Evolutionary conservation across 2,888 invertebrate genomes (phyloP).

Genomic region (Erebia ligea): DNA sequence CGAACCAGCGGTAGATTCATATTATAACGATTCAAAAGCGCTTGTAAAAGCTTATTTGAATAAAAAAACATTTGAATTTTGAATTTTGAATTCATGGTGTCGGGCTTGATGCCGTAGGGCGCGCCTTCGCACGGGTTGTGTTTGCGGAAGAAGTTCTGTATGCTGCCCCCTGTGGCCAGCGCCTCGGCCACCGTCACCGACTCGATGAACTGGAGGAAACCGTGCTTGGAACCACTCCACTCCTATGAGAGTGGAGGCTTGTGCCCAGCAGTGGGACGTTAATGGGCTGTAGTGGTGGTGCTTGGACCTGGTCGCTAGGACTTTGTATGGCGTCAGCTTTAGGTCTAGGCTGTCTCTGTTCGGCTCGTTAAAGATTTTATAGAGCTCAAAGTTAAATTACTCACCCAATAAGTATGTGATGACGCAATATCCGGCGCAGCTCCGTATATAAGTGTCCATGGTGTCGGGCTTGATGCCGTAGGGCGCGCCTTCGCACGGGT

Average conservation of each 20-base stretch:
- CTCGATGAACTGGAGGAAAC: constrained; percentile 98
- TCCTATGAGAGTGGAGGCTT: too few species aligned
- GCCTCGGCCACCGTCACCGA: constrained; percentile 97
- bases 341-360: too few species aligned
- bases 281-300: too few species aligned
- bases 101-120: constrained; percentile 94
- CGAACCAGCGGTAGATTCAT: too few species aligned
- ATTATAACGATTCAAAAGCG: too few species aligned
- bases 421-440: constrained; percentile 98
- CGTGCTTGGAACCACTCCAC: constrained; percentile 96
- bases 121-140: constrained; percentile 94
- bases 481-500: constrained; percentile 93
- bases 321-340: constrained; percentile 95
- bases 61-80: too few species aligned
- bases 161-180: constrained; percentile 92
- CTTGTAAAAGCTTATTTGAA: too few species aligned
- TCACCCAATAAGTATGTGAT: constrained; percentile 95
- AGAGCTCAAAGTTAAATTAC: too few species aligned
- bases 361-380: too few species aligned
- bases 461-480: constrained; percentile 96
- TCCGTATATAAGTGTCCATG: constrained; percentile 98
- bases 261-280: too few species aligned
- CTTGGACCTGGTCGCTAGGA: constrained; percentile 96
- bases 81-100: too few species aligned
- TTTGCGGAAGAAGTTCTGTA: constrained; percentile 96